Conservation (phyloP, 2,113 vertebrate genomes). For the Meriones unguiculatus region DNA sequence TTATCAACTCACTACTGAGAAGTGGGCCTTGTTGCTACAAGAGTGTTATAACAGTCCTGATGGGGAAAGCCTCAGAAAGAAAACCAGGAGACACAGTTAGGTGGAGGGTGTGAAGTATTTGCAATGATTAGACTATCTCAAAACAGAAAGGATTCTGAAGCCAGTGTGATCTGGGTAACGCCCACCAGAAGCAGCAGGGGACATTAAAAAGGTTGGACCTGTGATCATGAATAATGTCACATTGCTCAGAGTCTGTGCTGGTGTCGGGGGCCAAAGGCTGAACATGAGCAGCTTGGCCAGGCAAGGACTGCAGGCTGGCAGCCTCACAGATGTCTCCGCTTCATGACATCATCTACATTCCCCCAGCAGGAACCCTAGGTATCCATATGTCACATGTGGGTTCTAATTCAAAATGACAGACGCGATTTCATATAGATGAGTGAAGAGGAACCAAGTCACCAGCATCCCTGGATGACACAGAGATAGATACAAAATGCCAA, state of each 20-base stretch:
- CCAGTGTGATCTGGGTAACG: not conserved
- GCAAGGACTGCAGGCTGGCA: not conserved
- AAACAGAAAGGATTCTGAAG: not conserved
- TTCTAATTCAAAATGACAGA: slow-evolving; percentile 69
- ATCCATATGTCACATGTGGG: slow-evolving; percentile 64
- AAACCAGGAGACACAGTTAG: not conserved
- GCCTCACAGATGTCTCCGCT: slow-evolving; percentile 31
- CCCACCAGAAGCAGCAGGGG: not conserved
- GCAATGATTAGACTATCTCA: not conserved
- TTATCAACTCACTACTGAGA: not conserved
- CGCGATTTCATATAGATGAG: slow-evolving; percentile 24
- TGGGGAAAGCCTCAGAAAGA: not conserved
- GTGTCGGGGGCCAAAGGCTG: not conserved
- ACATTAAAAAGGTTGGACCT: not conserved
- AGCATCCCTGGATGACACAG: not conserved
- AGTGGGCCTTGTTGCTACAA: not conserved
- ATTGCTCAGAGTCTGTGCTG: not conserved
- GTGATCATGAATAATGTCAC: not conserved
- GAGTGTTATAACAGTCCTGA: not conserved
- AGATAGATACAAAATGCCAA: not conserved
- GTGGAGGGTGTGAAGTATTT: not conserved
- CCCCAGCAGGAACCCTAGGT: slow-evolving; percentile 12
- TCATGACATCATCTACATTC: slow-evolving; percentile 43
- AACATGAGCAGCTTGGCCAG: not conserved
- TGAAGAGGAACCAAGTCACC: not conserved